Evolutionary conservation across 2,888 invertebrate species (phyloP).

Genomic region (Trilocha varians): DNA sequence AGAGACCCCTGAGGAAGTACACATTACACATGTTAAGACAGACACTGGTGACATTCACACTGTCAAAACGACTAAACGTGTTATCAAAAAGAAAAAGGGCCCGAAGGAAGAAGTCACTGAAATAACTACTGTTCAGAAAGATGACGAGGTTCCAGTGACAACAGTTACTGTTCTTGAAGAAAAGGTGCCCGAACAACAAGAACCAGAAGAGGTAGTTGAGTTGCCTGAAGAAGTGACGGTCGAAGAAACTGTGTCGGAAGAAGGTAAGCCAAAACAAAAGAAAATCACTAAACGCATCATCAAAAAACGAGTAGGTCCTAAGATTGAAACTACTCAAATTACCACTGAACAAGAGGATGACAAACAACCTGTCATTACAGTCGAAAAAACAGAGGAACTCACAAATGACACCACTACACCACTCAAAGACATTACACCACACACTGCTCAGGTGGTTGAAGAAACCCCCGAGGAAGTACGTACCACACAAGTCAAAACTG

Average conservation of each 20-base stretch:
- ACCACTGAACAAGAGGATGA: slow-evolving; percentile 14
- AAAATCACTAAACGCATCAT: slow-evolving; percentile 20
- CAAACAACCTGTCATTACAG: slow-evolving; percentile 28
- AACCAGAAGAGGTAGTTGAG: neutral
- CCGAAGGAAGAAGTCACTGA: slow-evolving; percentile 18
- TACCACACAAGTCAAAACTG: slow-evolving; percentile 43
- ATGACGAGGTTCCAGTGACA: slow-evolving; percentile 19
- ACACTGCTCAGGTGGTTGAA: slow-evolving; percentile 24
- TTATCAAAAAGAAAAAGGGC: slow-evolving; percentile 24
- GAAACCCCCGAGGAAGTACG: slow-evolving; percentile 34
- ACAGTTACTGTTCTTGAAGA: slow-evolving; percentile 1
- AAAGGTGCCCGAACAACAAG: neutral
- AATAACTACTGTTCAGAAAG: slow-evolving; percentile 18
- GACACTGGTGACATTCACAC: slow-evolving; percentile 26
- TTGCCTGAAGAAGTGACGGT: slow-evolving; percentile 17
- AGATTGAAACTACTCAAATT: slow-evolving; percentile 4
- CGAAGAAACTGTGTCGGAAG: slow-evolving; percentile 12
- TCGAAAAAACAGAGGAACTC: slow-evolving; percentile 27
- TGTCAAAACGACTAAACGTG: slow-evolving; percentile 27
- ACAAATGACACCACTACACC: slow-evolving; percentile 19
- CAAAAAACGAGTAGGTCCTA: slow-evolving; percentile 22
- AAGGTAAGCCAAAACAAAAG: slow-evolving; percentile 27
- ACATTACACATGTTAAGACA: slow-evolving; percentile 17
- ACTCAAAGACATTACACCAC: slow-evolving; percentile 18
- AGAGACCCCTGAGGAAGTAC: slow-evolving; percentile 18